These are phyloP conservation scores for Parapsyche elsis DNA, from an alignment of 1,140 invertebrate species.

Conservation along the genomic window DNA sequence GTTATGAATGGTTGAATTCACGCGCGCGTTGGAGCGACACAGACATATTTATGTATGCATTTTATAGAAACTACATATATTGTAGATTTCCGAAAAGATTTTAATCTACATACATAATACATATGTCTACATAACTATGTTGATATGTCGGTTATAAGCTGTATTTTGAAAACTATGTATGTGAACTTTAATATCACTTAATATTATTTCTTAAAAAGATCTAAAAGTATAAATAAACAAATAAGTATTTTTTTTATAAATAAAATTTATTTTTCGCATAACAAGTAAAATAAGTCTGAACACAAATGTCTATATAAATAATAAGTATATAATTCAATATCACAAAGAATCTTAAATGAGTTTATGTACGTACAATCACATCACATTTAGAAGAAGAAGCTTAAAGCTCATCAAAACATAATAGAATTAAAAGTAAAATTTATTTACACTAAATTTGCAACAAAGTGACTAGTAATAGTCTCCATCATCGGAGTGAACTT, in stretches of 20 bases:
- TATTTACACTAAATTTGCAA: neutral
- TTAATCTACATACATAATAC: too few species aligned
- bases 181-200: neutral
- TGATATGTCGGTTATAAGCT: too few species aligned
- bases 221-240: neutral
- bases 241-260: neutral
- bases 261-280: constrained; percentile 4
- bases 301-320: neutral
- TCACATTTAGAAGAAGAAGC: too few species aligned
- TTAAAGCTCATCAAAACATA: too few species aligned
- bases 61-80: too few species aligned
- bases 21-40: too few species aligned
- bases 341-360: neutral
- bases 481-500: constrained; percentile 20
- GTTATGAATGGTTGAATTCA: too few species aligned
- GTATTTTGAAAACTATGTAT: too few species aligned
- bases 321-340: constrained; percentile 19
- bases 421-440: neutral
- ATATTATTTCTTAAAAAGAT: neutral
- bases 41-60: too few species aligned
- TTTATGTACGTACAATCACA: too few species aligned
- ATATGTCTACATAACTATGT: too few species aligned
- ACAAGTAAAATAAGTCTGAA: neutral
- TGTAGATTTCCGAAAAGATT: too few species aligned
- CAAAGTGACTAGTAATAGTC: constrained; percentile 43